Evolutionary conservation across 2,888 invertebrate genomes (phyloP).

Genomic region (Anthrax anthrax): DNA sequence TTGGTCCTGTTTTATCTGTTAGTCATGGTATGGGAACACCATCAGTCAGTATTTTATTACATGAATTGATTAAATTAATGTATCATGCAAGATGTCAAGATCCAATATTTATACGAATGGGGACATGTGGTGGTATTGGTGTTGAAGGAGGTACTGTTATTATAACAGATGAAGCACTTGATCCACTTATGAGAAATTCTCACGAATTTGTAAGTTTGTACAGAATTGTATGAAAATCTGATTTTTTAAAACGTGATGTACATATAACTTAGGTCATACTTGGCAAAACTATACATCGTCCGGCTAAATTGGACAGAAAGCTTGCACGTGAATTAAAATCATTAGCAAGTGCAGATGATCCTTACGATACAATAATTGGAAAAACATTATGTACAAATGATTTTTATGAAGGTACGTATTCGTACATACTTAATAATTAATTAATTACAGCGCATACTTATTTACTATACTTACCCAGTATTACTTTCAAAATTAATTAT

Average conservation of each 20-base stretch:
- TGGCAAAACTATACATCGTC: slow-evolving; percentile 66
- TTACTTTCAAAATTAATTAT: background rate
- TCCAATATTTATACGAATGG: slow-evolving; percentile 85
- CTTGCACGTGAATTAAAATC: slow-evolving; percentile 65
- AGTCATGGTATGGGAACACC: slow-evolving; percentile 95
- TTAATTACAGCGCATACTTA: background rate
- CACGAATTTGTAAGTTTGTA: slow-evolving; percentile 60
- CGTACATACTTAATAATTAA: background rate
- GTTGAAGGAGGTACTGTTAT: slow-evolving; percentile 87
- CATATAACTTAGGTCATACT: slow-evolving; percentile 54
- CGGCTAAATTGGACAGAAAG: slow-evolving; percentile 69
- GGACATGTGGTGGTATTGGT: slow-evolving; percentile 89
- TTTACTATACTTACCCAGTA: background rate
- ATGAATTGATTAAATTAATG: slow-evolving; percentile 94
- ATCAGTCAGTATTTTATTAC: slow-evolving; percentile 86
- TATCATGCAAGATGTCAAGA: slow-evolving; percentile 75
- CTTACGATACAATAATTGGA: slow-evolving; percentile 75
- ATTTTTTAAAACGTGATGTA: background rate
- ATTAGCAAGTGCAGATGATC: slow-evolving; percentile 58
- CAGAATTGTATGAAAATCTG: background rate
- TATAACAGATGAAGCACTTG: slow-evolving; percentile 82
- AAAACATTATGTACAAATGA: slow-evolving; percentile 95
- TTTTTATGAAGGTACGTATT: slow-evolving; percentile 77
- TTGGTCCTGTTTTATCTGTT: slow-evolving; percentile 33
- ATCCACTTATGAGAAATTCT: slow-evolving; percentile 67